Evolutionary conservation across 2,113 vertebrate genomes (phyloP), one percentile per base, ranked within the genome.

Genomic region (Bostrychus sinensis): DNA sequence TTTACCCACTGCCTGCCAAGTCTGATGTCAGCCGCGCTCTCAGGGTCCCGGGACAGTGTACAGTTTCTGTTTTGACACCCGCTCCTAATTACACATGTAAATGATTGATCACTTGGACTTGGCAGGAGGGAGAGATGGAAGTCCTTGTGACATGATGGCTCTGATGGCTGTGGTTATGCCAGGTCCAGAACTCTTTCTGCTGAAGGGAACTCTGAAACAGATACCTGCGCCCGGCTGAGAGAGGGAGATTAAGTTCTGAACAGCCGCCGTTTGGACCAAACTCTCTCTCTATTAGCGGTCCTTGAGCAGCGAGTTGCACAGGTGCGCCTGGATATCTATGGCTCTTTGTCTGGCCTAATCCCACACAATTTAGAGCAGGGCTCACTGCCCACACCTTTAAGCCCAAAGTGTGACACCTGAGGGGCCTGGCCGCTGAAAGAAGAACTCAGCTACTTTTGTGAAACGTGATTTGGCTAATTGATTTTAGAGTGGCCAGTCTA

Each of bases 1-100:
- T 83, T 91, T 78, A 77, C 77, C 66, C 55, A 56, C 54, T 14
- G 62, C 68, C 86, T 69, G 82, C 85, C 86, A 89, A 89, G 86
- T 87, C 87, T 92, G 90, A 91, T 84, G 87, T 91, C 89, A 92
- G 72, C 39, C 11, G 14, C 70, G 57, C 72, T 66, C 83, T 70
- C 65, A 42, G 70, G 76, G 83, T 84, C 90, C 75, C 3, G 9
- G 55, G 81, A 46, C 65, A 84, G 86, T 84, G 83, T 89, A 89
- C 86, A 78, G 87, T 92, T 91, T 91, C 89, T 91, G 90, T 92
- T 93, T 91, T 93, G 92, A 93, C 92, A 92, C 91, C 72, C 62
- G 76, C 56, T 85, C 87, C 87, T 91, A 91, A 93, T 92, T 92
- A 91, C 88, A 87, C 83, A 87, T 89, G 86, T 91, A 91, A 91